Base-by-base conservation (phyloP, 2,888 invertebrate species). In the Ommatoiulus sabulosus region DNA sequence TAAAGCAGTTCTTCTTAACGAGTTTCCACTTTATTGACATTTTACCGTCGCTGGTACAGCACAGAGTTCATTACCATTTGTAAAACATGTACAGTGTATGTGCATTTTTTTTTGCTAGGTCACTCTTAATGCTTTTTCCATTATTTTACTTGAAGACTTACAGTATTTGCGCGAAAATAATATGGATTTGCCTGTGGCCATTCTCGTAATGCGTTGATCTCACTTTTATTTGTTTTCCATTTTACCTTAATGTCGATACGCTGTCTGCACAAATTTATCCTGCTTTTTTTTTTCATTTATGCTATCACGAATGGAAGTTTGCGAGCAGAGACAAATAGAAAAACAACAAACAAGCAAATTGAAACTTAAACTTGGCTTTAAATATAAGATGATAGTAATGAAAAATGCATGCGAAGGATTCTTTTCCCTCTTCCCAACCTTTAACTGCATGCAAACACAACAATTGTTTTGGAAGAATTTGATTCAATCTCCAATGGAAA, bases 361-460 rank as follows among this genome's bases (percentile, higher is more conserved):
- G 80, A 80, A 80, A 80, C 80, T 80, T 80, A 35, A 80, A 80
- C 80, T 80, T 80, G 15, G 80, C 80, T 80, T 80, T 80, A 80
- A 80, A 80, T 80, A 80, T 80, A 80, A 43, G 80, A 80, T 80
- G 80, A 80, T 35, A 15, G 80, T 35, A 35, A 80, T 80, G 80
- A 80, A 80, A 80, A 43, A 80, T 80, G 80, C 80, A 80, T 35
- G 80, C 80, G 35, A 15, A 52, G 15, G 35, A 80, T 80, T 35
- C 52, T 80, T 35, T 15, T 8, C 35, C 10, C 15, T 15, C 12
- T 80, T 4, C 35, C 12, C 35, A 80, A 35, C 35, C 80, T 80
- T 80, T 35, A 72, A 35, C 10, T 15, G 80, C 80, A 80, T 15
- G 80, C 80, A 80, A 80, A 35, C 35, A 35, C 80, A 80, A 12